These are phyloP conservation scores for Cremastinae sp. DNA, from an alignment of 2,888 invertebrate species.

Conservation along the genomic window DNA sequence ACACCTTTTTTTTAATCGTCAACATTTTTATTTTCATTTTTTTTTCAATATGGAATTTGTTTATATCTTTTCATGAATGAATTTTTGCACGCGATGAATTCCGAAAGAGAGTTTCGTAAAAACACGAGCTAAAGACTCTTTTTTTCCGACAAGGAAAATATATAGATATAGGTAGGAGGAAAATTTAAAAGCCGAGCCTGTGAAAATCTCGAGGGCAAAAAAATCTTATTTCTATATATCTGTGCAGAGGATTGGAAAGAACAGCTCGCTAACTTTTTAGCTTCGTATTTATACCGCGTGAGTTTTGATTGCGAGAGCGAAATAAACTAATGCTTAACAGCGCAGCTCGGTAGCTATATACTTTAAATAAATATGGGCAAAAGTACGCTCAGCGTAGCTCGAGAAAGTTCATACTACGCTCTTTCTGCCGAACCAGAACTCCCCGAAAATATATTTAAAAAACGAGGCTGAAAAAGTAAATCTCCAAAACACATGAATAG, in stretches of 20 bases:
- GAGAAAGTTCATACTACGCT: constrained; percentile 12
- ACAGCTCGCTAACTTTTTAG: constrained; percentile 45
- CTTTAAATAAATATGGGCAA: not conserved
- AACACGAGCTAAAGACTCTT: constrained; percentile 63
- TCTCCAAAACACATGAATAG: too few species aligned
- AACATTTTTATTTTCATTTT: too few species aligned
- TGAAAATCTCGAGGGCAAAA: constrained; percentile 37
- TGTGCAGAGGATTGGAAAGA: constrained; percentile 27
- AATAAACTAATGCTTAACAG: constrained; percentile 60
- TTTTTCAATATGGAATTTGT: too few species aligned
- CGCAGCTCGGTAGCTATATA: not conserved
- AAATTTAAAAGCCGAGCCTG: constrained; percentile 38
- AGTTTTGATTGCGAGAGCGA: constrained; percentile 64
- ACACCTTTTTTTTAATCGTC: too few species aligned
- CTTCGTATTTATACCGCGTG: constrained; percentile 55
- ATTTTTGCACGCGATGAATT: constrained; percentile 67
- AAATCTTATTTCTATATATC: constrained; percentile 40
- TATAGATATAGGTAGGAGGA: constrained; percentile 2
- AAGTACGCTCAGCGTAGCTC: not conserved
- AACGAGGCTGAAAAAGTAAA: not conserved
- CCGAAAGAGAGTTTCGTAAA: constrained; percentile 63
- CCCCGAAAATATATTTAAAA: not conserved
- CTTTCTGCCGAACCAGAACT: not conserved
- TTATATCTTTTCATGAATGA: too few species aligned
- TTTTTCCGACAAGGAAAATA: constrained; percentile 11